phyloP scores from a whole-genome alignment of 2,113 vertebrate species.

The Ancistrus triradiatus region DNA sequence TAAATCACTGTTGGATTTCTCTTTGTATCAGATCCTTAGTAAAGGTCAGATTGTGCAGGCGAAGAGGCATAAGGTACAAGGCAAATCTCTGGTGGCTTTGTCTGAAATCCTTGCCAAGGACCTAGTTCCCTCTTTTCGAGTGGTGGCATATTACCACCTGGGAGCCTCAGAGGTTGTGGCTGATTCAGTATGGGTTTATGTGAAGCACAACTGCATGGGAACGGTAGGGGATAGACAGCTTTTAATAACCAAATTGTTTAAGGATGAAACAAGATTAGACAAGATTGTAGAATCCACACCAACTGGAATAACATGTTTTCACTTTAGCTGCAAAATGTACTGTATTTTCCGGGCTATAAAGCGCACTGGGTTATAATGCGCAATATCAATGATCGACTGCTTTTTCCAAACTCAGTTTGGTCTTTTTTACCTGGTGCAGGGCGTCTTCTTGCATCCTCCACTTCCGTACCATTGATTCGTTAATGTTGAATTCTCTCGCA shows the following conservation, averaged over 20 bases:
- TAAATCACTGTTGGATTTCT: not conserved
- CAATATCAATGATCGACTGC: no score
- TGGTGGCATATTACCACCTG: conserved; percentile 62
- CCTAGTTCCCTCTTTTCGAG: conserved; percentile 60
- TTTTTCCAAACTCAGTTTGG: no score
- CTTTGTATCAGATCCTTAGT: conserved; percentile 48
- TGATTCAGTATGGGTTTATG: conserved; percentile 60
- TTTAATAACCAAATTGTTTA: not conserved
- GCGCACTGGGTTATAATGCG: no score
- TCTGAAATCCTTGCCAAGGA: conserved; percentile 43
- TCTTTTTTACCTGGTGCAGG: no score
- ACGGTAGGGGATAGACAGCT: conserved; percentile 34
- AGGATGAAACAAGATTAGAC: no score
- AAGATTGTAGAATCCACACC: no score
- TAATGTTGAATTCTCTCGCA: no score
- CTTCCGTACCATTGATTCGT: no score
- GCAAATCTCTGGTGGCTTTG: conserved; percentile 55
- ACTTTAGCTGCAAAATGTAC: no score
- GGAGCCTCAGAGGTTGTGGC: conserved; percentile 56
- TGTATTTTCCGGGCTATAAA: no score
- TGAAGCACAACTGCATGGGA: conserved; percentile 62
- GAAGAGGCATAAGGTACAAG: conserved; percentile 40
- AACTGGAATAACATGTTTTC: no score
- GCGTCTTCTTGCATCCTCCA: no score
- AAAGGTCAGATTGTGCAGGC: conserved; percentile 52